Conservation (phyloP, 1,140 invertebrate species). For the Atta colombica region DNA sequence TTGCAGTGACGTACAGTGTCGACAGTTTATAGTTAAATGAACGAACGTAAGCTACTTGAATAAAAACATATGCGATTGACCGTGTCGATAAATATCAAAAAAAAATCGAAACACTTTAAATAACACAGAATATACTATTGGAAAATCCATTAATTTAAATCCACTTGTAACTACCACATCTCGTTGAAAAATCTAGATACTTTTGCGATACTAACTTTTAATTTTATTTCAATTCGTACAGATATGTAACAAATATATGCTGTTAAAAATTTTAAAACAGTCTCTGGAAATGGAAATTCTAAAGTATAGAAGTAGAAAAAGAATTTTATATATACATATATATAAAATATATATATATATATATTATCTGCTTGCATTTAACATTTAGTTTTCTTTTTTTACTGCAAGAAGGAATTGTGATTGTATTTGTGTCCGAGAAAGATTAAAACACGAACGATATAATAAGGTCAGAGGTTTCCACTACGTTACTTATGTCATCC, state of each 20-base stretch:
- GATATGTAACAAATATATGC: no score
- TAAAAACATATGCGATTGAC: conserved; percentile 1
- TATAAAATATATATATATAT: no score
- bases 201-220: background rate
- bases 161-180: background rate
- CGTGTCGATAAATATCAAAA: conserved; percentile 5
- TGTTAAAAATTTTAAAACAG: background rate
- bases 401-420: conserved; percentile 16
- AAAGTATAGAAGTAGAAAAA: background rate
- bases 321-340: background rate
- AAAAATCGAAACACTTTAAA: conserved; percentile 15
- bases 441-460: conserved; percentile 40
- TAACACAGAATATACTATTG: background rate
- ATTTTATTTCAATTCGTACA: background rate
- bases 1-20: conserved; percentile 17
- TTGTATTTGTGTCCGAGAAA: conserved; percentile 17
- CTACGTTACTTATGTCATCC: conserved; percentile 53
- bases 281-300: background rate
- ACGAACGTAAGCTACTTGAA: conserved; percentile 40
- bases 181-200: background rate
- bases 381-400: conserved; percentile 37
- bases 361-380: conserved; percentile 9
- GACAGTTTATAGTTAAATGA: conserved; percentile 33
- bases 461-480: conserved; percentile 52
- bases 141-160: conserved; percentile 25